These are phyloP conservation scores for Pterocles orientalis DNA, from an alignment of 2,113 vertebrate species.

Conservation along the genomic window DNA sequence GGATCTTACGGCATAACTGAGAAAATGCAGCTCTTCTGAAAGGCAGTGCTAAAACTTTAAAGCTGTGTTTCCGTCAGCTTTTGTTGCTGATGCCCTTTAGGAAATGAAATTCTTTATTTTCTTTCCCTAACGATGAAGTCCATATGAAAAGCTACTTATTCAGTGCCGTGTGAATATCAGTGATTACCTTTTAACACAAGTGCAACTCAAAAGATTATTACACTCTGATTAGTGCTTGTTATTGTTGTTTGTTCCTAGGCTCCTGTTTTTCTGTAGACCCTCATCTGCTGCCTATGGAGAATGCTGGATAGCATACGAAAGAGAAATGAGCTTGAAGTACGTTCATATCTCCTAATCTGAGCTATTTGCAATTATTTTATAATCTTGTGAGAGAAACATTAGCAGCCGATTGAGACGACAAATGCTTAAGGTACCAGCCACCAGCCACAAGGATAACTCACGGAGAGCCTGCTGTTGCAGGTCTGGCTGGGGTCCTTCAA, in stretches of 20 bases:
- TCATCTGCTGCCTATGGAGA: slow-evolving; percentile 56
- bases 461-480: background rate
- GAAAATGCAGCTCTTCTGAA: background rate
- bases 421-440: slow-evolving; percentile 38
- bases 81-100: background rate
- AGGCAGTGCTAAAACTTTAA: background rate
- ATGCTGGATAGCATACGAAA: background rate
- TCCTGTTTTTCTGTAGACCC: slow-evolving; percentile 52
- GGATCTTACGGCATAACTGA: background rate
- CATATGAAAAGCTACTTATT: slow-evolving; percentile 52
- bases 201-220: slow-evolving; percentile 60
- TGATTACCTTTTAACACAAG: slow-evolving; percentile 65
- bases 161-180: slow-evolving; percentile 17
- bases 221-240: slow-evolving; percentile 52
- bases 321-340: slow-evolving; percentile 61
- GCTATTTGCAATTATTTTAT: slow-evolving; percentile 59
- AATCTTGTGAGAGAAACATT: slow-evolving; percentile 49
- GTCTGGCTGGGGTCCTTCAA: slow-evolving; percentile 36
- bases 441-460: background rate
- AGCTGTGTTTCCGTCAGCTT: background rate
- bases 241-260: slow-evolving; percentile 62
- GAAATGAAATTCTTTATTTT: slow-evolving; percentile 12
- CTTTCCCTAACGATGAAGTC: background rate
- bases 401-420: slow-evolving; percentile 35
- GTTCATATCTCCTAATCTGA: slow-evolving; percentile 50